These are phyloP conservation scores for Ginglymostoma cirratum DNA, from an alignment of 2,113 vertebrate genomes.

Conservation along the genomic window DNA sequence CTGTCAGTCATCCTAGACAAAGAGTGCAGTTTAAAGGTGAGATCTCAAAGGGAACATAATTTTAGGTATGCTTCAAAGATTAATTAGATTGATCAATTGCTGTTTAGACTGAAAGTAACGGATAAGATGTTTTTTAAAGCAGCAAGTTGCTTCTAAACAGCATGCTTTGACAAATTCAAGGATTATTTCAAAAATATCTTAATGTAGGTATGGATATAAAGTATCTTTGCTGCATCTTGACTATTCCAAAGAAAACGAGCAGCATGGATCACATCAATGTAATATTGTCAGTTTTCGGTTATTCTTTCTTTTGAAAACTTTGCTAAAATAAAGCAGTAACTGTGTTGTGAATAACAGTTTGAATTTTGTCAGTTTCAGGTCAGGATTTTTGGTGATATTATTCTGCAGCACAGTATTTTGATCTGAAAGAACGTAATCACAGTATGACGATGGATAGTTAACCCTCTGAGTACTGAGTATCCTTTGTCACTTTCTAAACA, in stretches of 20 bases:
- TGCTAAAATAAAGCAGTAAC: neutral
- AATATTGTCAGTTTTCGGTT: neutral
- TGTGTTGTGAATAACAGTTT: neutral
- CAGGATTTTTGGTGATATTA: neutral
- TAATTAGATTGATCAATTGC: neutral
- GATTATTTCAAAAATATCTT: neutral
- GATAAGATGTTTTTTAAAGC: neutral
- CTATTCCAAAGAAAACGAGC: neutral
- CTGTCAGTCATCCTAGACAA: neutral
- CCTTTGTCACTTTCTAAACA: slow-evolving; percentile 15
- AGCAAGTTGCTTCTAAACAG: neutral
- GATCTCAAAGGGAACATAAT: neutral
- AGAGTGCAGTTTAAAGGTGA: neutral
- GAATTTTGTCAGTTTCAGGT: neutral
- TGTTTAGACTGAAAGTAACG: neutral
- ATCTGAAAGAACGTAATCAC: neutral
- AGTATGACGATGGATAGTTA: slow-evolving; percentile 5
- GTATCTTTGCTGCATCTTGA: neutral
- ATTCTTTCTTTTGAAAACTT: neutral
- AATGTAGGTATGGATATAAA: neutral
- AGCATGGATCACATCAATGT: neutral
- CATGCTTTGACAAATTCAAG: neutral
- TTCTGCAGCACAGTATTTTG: neutral
- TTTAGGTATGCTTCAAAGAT: neutral
- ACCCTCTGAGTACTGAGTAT: slow-evolving; percentile 35